These are phyloP conservation scores for Xylophagus ater DNA, from an alignment of 2,888 invertebrate genomes.

Conservation along the genomic window DNA sequence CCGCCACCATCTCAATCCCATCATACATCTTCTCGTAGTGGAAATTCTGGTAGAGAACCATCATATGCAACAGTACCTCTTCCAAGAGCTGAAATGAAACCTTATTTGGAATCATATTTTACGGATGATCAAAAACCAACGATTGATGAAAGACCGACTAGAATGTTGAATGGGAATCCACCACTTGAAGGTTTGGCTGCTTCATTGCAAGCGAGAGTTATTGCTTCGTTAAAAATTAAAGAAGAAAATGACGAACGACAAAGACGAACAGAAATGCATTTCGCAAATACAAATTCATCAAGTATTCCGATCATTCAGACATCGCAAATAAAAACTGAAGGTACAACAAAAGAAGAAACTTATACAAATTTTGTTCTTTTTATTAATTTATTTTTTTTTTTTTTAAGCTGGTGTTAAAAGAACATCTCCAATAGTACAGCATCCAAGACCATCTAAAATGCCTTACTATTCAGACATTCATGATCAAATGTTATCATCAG, in stretches of 20 bases:
- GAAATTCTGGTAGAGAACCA: conserved; percentile 7
- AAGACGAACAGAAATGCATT: conserved; percentile 30
- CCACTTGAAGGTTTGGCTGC: conserved; percentile 54
- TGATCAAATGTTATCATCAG: conserved; percentile 9
- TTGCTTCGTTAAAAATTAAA: conserved; percentile 52
- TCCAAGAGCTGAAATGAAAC: conserved; percentile 59
- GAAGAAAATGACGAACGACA: conserved; percentile 40
- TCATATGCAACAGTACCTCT: conserved; percentile 41
- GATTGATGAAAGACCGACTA: conserved; percentile 25
- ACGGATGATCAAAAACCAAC: conserved; percentile 48
- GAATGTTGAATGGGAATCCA: conserved; percentile 33
- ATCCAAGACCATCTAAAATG: conserved; percentile 39
- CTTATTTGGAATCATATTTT: conserved; percentile 60
- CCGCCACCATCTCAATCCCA: no score
- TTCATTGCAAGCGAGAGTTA: conserved; percentile 67
- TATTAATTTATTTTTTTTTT: neutral
- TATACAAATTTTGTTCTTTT: conserved; percentile 21
- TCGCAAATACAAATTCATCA: conserved; percentile 16
- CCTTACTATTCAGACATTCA: conserved; percentile 30
- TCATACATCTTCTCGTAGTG: conserved; percentile 8
- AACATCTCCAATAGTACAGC: conserved; percentile 43
- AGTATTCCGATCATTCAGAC: conserved; percentile 13
- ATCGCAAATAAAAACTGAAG: conserved; percentile 20
- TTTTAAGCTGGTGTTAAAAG: conserved; percentile 38
- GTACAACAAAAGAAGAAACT: conserved; percentile 11